Evolutionary conservation across 2,113 vertebrate species (phyloP), one percentile per base, ranked within the genome.

Genomic region (Rhagologus leucostigma): DNA sequence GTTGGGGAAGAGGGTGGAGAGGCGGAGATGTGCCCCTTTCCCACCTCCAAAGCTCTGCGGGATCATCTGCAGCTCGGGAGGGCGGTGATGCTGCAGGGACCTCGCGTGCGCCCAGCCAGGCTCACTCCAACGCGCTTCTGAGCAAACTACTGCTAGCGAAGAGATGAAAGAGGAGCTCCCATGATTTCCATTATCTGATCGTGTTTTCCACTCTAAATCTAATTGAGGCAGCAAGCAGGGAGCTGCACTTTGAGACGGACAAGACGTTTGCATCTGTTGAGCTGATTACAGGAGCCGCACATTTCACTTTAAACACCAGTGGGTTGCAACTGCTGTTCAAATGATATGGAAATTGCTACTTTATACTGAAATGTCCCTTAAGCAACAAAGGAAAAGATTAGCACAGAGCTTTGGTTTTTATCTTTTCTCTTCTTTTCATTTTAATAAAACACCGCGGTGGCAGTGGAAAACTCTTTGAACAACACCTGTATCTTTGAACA

Each of bases 301-400:
- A 11, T 95, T 96, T 93, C 50, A 50, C 87, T 96, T 93, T 77
- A 92, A 94, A 96, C 82, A 95, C 82, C 84, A 93, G 57, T 85
- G 82, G 89, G 57, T 33, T 97, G 90, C 93, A 95, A 97, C 95
- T 90, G 95, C 93, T 93, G 80, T 96, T 96, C 92, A 97, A 96
- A 97, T 95, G 30, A 93, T 94, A 98, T 88, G 95, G 95, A 96
- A 97, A 97, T 97, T 95, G 82, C 92, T 96, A 50, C 89, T 93
- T 96, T 71, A 71, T 87, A 62, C 93, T 84, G 84, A 96, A 91
- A 93, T 81, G 87, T 95, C 93, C 92, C 89, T 93, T 94, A 95
- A 94, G 89, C 89, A 96, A 96, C 89, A 97, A 95, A 97, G 92
- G 70, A 84, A 86, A 65, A 53, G 55, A 90, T 96, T 92, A 97